Base-by-base conservation (phyloP, 2,888 invertebrate genomes). In the Therioaphis trifolii region DNA sequence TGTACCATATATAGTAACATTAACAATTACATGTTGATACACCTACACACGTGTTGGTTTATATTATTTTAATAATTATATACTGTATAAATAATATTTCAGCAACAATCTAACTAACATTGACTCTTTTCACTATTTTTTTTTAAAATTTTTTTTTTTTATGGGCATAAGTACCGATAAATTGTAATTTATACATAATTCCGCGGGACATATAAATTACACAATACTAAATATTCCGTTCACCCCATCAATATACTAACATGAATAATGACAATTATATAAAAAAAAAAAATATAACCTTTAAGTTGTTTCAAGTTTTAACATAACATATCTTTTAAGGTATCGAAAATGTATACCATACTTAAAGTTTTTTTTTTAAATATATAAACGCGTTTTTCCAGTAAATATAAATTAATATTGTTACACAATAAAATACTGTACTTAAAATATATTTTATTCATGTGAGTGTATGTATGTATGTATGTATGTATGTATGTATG, bases 101-200 rank as follows among this genome's bases (percentile, higher is more conserved):
- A 82, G 82, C 82, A 82, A 82, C 82, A 82, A 82, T 74, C 82
- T 82, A 82, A 82, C 82, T 82, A 82, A 82, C 61, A 82, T 74
- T 82, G 71, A 82, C 63, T 82, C 46, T 61, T 61, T 80, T 52
- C n/a, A 18, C 77, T 77, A 77, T 14, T 49, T 46, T 46, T 68
- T 35, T 63, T 58, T 58, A 29, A 29, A 5, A 35, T 55, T 63
- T 35, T 27, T n/a, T 35, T 12, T 55, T 76, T 76, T 63, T 24
- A 58, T 0, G 35, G 52, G 78, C 68, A 2, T 29, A 66, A 77
- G 49, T 77, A 77, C 49, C 21, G 18, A 61, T 63, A 46, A 46
- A 63, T 24, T 27, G 35, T 43, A 66, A 58, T 69, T 80, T 61
- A 35, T 61, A 80, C 29, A 80, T 80, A 46, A 79, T 79, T 68